Conservation (phyloP, 2,888 invertebrate genomes). For the Apamea epomidion region DNA sequence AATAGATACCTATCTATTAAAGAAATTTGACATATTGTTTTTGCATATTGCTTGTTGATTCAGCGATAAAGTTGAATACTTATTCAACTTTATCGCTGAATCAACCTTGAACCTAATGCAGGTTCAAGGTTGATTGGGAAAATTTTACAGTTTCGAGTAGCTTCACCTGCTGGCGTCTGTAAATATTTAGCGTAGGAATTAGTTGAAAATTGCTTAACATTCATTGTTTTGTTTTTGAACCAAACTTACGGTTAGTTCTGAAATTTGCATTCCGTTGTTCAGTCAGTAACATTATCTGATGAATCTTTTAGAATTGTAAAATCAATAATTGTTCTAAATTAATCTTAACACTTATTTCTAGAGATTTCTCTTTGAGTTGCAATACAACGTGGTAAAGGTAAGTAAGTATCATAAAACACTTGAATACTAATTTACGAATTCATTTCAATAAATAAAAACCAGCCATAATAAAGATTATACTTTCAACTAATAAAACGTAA, state of each 20-base stretch:
- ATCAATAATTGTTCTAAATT: neutral
- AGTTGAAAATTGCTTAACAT: neutral
- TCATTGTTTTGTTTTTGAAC: neutral
- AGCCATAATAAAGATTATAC: neutral
- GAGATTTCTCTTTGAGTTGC: neutral
- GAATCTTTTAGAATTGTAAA: neutral
- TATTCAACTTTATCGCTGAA: too few species aligned
- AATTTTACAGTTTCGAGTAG: too few species aligned
- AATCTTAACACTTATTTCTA: slow-evolving; percentile 2
- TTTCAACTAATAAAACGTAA: slow-evolving; percentile 5
- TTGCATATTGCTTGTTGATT: too few species aligned
- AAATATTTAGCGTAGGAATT: neutral
- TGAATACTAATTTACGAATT: neutral
- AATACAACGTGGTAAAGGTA: neutral
- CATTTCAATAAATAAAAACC: slow-evolving; percentile 8
- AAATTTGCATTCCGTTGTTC: neutral
- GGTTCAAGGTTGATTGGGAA: too few species aligned
- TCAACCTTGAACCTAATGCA: too few species aligned
- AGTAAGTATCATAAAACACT: neutral
- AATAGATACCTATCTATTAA: too few species aligned
- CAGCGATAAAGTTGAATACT: too few species aligned
- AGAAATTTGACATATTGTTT: too few species aligned
- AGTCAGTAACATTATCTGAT: neutral
- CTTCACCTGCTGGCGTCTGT: neutral
- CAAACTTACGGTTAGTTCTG: neutral